These are phyloP conservation scores for Drosophila conformis DNA, from an alignment of 2,888 invertebrate genomes.

Conservation along the genomic window DNA sequence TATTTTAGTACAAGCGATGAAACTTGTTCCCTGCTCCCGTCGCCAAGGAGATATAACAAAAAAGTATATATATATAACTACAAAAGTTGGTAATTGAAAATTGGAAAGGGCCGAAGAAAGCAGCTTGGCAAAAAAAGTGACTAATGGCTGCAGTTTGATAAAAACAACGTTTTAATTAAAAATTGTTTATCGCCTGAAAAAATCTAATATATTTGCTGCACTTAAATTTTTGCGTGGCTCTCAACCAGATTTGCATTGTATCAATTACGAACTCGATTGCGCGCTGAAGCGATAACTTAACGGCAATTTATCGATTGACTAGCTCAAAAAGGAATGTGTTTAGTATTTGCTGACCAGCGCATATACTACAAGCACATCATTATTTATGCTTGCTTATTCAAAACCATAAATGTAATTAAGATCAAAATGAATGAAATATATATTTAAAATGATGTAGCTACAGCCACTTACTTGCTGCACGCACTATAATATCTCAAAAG, in stretches of 20 bases:
- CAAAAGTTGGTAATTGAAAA: conserved; percentile 23
- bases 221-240: not conserved
- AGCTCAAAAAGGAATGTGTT: not conserved
- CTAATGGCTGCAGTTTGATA: conserved; percentile 1
- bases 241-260: not conserved
- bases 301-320: not conserved
- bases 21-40: conserved; percentile 42
- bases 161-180: conserved; percentile 3
- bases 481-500: conserved; percentile 7
- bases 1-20: conserved; percentile 64
- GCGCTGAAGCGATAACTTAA: not conserved
- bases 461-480: not conserved
- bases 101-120: not conserved
- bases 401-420: not conserved
- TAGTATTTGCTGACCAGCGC: not conserved
- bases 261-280: not conserved
- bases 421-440: not conserved
- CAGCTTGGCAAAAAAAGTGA: not conserved
- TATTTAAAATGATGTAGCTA: conserved; percentile 1
- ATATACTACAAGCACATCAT: not conserved
- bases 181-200: not conserved
- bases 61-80: not conserved
- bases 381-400: not conserved
- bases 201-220: not conserved
- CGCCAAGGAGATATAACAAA: conserved; percentile 25